A percentile compares a stretch with the other conserved stretches of the same genome.
These are phyloP conservation scores for Pitangus sulphuratus DNA, from an alignment of 2,797 vertebrate genomes.

Conservation along the genomic window DNA sequence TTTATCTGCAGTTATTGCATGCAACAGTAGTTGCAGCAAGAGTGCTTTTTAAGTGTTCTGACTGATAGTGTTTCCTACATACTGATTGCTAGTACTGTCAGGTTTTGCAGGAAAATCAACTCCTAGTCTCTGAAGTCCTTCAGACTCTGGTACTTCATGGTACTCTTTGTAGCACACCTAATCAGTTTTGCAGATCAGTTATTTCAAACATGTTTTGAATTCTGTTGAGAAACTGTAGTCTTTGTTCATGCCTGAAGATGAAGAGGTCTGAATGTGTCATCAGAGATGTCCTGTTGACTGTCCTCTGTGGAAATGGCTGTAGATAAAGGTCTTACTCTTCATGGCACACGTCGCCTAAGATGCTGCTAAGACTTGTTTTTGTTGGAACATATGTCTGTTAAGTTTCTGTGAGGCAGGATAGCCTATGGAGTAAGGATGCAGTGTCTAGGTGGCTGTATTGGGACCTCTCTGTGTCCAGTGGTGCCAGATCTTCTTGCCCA, in stretches of 20 bases:
- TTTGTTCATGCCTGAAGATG: background rate
- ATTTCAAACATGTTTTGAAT: background rate
- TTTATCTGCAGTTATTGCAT: background rate
- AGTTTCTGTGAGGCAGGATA: background rate
- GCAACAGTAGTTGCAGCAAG: background rate
- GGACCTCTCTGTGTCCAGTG: rapidly evolving
- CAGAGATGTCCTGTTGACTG: background rate
- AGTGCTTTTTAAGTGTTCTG: background rate
- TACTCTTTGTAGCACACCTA: background rate
- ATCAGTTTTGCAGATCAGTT: background rate
- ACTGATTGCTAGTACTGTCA: background rate
- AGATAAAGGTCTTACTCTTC: background rate
- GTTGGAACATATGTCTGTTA: background rate
- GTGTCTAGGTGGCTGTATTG: background rate
- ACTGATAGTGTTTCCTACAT: background rate
- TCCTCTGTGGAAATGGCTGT: background rate
- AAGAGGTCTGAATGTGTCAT: background rate
- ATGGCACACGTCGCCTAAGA: background rate
- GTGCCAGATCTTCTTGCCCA: background rate
- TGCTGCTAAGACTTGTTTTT: background rate
- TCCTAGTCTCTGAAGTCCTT: background rate
- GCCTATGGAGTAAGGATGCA: background rate
- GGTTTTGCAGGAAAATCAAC: background rate
- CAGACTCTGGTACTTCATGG: background rate
- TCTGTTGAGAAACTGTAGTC: background rate